These are phyloP conservation scores for Cecropterus lyciades DNA, from an alignment of 1,140 invertebrate species.

Conservation along the genomic window DNA sequence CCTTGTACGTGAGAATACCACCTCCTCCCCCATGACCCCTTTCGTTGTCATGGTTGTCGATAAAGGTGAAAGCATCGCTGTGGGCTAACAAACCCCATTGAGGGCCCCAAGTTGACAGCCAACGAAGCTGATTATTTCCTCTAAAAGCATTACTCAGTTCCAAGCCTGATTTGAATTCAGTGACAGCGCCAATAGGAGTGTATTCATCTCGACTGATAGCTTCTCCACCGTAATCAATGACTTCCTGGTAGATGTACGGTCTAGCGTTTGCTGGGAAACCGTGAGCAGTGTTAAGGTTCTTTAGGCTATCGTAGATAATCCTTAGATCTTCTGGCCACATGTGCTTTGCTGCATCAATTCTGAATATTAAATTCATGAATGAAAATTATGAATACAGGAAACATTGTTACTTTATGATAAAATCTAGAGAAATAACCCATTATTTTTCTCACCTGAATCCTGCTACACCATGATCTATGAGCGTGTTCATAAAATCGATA, in stretches of 20 bases:
- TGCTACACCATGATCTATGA: slow-evolving; percentile 91
- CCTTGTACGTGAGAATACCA: slow-evolving; percentile 86
- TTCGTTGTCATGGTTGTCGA: slow-evolving; percentile 87
- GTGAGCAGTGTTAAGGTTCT: slow-evolving; percentile 86
- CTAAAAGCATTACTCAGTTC: slow-evolving; percentile 76
- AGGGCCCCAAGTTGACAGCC: slow-evolving; percentile 83
- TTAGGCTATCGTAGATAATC: slow-evolving; percentile 85
- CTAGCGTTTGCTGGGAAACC: slow-evolving; percentile 85
- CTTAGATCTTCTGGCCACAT: slow-evolving; percentile 91
- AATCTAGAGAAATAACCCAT: too few relatives aligned
- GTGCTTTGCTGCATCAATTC: slow-evolving; percentile 91
- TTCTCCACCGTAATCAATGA: slow-evolving; percentile 90
- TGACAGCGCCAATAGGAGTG: slow-evolving; percentile 87
- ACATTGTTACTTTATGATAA: too few relatives aligned
- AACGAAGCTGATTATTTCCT: slow-evolving; percentile 71
- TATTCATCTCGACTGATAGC: slow-evolving; percentile 88
- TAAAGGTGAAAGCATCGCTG: slow-evolving; percentile 85
- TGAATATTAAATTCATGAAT: slow-evolving; percentile 41
- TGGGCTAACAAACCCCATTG: slow-evolving; percentile 85
- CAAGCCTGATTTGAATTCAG: slow-evolving; percentile 87
- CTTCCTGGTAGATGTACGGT: slow-evolving; percentile 92
- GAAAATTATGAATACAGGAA: too few relatives aligned
- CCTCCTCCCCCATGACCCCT: slow-evolving; percentile 86
- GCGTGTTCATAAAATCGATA: slow-evolving; percentile 88
- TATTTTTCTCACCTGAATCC: slow-evolving; percentile 86